phyloP scores from a whole-genome alignment of 2,888 invertebrate genomes.

The Protonemura montana region DNA sequence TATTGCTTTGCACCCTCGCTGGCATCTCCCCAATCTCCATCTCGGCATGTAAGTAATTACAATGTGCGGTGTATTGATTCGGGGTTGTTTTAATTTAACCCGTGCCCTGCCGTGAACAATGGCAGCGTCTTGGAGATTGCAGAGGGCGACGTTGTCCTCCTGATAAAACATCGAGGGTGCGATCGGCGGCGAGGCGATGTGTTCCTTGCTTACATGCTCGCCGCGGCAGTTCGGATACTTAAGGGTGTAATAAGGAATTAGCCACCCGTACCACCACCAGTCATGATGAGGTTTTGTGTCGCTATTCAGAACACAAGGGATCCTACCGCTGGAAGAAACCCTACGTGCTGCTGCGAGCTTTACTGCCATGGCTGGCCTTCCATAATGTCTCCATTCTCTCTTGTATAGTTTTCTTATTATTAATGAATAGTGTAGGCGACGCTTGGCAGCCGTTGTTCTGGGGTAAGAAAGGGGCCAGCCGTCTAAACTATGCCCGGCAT shows the following conservation, averaged over 20 bases:
- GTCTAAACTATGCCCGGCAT: constrained; percentile 48
- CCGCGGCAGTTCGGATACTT: constrained; percentile 32
- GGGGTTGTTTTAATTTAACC: constrained; percentile 38
- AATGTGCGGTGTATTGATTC: constrained; percentile 27
- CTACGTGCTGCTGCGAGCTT: not conserved
- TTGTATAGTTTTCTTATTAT: constrained; percentile 47
- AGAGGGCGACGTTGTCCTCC: constrained; percentile 14
- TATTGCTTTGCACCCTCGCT: not conserved
- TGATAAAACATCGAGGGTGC: constrained; percentile 35
- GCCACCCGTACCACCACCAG: constrained; percentile 33
- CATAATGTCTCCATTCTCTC: constrained; percentile 46
- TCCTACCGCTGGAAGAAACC: constrained; percentile 9
- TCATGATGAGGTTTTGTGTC: constrained; percentile 36
- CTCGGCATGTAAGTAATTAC: constrained; percentile 28
- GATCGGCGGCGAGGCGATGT: constrained; percentile 22
- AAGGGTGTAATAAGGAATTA: constrained; percentile 36
- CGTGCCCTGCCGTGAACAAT: constrained; percentile 9
- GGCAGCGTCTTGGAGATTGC: constrained; percentile 21
- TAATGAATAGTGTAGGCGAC: constrained; percentile 45
- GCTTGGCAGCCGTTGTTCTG: constrained; percentile 33
- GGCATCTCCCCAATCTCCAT: constrained; percentile 16
- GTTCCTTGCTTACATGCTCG: constrained; percentile 28
- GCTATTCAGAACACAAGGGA: constrained; percentile 32
- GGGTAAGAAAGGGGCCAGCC: constrained; percentile 40
- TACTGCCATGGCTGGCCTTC: constrained; percentile 37